These are phyloP conservation scores for Mycalesis mineus DNA, from an alignment of 2,888 invertebrate species.

Conservation along the genomic window DNA sequence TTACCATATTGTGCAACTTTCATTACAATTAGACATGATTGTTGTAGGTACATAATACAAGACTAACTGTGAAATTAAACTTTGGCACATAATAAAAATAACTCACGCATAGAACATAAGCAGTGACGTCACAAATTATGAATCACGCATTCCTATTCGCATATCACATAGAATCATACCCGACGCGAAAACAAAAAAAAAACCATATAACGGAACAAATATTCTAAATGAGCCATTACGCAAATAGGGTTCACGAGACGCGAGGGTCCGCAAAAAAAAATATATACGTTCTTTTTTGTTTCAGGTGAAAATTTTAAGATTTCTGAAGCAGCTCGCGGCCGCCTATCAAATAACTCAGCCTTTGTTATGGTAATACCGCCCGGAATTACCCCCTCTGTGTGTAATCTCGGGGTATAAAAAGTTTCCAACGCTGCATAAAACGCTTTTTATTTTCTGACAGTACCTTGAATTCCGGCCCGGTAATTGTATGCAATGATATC, in stretches of 20 bases:
- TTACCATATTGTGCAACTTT: too few relatives aligned
- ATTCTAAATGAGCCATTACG: conserved; percentile 51
- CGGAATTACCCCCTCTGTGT: conserved; percentile 59
- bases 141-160: background rate
- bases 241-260: conserved; percentile 28
- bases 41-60: too few relatives aligned
- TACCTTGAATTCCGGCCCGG: conserved; percentile 4
- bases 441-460: conserved; percentile 16
- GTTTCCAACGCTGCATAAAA: conserved; percentile 32
- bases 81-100: too few relatives aligned
- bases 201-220: conserved; percentile 35
- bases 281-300: conserved; percentile 46
- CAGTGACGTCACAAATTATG: background rate
- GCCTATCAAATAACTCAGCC: conserved; percentile 69
- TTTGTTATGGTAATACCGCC: conserved; percentile 70
- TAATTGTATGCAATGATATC: conserved; percentile 1
- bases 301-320: conserved; percentile 58
- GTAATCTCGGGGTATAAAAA: conserved; percentile 56
- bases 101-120: too few relatives aligned
- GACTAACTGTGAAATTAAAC: too few relatives aligned
- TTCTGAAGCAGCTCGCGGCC: conserved; percentile 32
- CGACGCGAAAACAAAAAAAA: conserved; percentile 17
- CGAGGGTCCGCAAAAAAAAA: conserved; percentile 30
- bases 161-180: background rate
- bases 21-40: too few relatives aligned